Evolutionary conservation across 1,140 invertebrate genomes (phyloP).

Genomic region (Nasonia vitripennis): DNA sequence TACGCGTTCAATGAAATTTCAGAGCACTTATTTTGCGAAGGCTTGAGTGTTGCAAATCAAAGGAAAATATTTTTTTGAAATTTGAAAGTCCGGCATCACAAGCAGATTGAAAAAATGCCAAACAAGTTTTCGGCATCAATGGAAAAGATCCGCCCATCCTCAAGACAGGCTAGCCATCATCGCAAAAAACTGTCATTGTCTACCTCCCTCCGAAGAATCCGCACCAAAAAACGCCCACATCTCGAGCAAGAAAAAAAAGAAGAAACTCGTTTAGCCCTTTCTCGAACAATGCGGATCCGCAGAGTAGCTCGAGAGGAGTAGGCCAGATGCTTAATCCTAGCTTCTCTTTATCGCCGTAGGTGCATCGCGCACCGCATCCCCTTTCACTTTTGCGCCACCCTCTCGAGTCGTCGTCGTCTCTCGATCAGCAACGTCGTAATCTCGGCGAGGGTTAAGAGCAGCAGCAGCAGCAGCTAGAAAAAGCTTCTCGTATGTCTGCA

Average conservation of each 20-base stretch:
- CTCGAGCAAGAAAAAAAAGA: neutral
- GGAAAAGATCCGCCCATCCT: neutral
- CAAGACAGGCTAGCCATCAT: neutral
- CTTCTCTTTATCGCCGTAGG: constrained; percentile 33
- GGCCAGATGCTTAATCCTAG: constrained; percentile 42
- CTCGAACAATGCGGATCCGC: constrained; percentile 26
- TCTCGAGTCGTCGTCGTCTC: constrained; percentile 60
- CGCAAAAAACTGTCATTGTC: constrained; percentile 2
- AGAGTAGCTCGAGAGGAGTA: neutral
- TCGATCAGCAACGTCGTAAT: constrained; percentile 66
- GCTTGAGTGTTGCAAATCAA: neutral
- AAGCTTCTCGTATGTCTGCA: constrained; percentile 72
- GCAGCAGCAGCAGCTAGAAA: constrained; percentile 43
- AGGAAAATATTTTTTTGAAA: neutral
- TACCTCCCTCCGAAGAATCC: neutral
- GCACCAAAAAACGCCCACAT: neutral
- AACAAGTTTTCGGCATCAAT: neutral
- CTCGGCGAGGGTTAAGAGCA: constrained; percentile 51
- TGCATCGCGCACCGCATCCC: constrained; percentile 38
- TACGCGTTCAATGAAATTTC: too few relatives aligned
- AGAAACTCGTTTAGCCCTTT: constrained; percentile 28
- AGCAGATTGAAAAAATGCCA: neutral
- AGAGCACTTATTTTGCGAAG: too few relatives aligned
- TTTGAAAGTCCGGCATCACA: too few relatives aligned
- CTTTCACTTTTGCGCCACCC: constrained; percentile 5